phyloP scores from a whole-genome alignment of 2,888 invertebrate species.

The Drosophila picticornis region DNA sequence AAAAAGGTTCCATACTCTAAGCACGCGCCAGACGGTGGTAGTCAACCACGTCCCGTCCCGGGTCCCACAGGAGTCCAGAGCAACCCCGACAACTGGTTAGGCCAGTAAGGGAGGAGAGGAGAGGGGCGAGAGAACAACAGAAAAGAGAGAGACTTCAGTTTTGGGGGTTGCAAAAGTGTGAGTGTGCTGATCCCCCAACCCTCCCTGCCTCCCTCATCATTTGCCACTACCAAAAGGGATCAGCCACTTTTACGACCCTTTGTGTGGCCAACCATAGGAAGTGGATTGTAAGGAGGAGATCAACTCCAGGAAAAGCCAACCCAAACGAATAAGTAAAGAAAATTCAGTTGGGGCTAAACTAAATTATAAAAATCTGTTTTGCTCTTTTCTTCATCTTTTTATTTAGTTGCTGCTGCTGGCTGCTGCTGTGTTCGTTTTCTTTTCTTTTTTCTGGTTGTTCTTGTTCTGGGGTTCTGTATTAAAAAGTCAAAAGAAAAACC shows the following conservation, averaged over 20 bases:
- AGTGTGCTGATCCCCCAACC: constrained; percentile 50
- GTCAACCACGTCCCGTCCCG: constrained; percentile 30
- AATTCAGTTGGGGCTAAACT: constrained; percentile 9
- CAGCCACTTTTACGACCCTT: constrained; percentile 14
- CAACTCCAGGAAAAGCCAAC: constrained; percentile 13
- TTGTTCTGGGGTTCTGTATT: constrained; percentile 38
- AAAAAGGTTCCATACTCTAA: constrained; percentile 43
- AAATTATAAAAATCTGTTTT: constrained; percentile 7
- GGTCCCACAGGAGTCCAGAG: constrained; percentile 35
- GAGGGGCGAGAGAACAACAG: background rate
- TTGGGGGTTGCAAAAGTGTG: constrained; percentile 62
- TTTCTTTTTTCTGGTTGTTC: constrained; percentile 26
- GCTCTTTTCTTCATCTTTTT: background rate
- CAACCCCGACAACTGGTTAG: constrained; percentile 67
- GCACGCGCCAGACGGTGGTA: constrained; percentile 69
- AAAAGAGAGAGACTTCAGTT: background rate
- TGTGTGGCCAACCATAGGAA: constrained; percentile 30
- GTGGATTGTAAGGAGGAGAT: constrained; percentile 5
- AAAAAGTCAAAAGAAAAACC: constrained; percentile 81
- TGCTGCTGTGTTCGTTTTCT: constrained; percentile 10
- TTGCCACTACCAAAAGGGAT: constrained; percentile 32
- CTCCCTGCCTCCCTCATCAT: background rate
- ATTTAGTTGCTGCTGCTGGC: constrained; percentile 2
- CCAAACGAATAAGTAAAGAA: constrained; percentile 1
- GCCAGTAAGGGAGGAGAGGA: constrained; percentile 4